Base-by-base conservation (phyloP, 1,140 invertebrate species). In the Hyposmocoma kahamanoa region DNA sequence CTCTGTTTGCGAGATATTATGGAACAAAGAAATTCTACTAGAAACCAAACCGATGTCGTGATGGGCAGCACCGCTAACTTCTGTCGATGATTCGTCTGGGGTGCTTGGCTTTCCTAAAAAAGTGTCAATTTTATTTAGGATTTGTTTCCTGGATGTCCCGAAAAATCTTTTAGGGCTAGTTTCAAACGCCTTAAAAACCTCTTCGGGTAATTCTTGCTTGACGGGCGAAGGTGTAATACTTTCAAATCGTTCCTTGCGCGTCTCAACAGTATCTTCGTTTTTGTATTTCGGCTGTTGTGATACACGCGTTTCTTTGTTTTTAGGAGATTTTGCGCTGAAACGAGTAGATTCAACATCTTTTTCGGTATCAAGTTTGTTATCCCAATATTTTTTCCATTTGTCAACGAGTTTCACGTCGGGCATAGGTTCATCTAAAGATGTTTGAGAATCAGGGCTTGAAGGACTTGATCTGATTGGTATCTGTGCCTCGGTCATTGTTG, bases 161-260 rank as follows among this genome's bases (percentile, higher is more conserved):
- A 85, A 85, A 56, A 84, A 85, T 59, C 80, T 66, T 56, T 84
- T 85, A 11, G 82, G 82, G 51, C 82, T 84, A 20, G 79, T 85
- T 79, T 85, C 82, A 56, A 85, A 85, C 39, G 80, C 82, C 67
- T 76, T 80, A 49, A 82, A 84, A 24, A 83, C 71, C 71, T 85
- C 76, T 62, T 84, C 82, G 26, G 81, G 72, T 50, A 84, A 39
- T 62, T 85, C 79, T 60, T 78, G 74, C 59, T 74, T 85, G 2
- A 57, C 57, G 30, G 63, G 54, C 13, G 30, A 32, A 22, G 42
- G 45, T 22, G 34, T 36, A 6, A n/a, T n/a, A n/a, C n/a, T 36
- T 17, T 36, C 13, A 15, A 8, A 36, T 36, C 15, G 15, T 13
- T 36, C 32, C 3, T 36, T 36, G 15, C 18, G 18, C 1, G 32